These are phyloP conservation scores for Discoglossus pictus DNA, from an alignment of 2,797 vertebrate species.

Conservation along the genomic window DNA sequence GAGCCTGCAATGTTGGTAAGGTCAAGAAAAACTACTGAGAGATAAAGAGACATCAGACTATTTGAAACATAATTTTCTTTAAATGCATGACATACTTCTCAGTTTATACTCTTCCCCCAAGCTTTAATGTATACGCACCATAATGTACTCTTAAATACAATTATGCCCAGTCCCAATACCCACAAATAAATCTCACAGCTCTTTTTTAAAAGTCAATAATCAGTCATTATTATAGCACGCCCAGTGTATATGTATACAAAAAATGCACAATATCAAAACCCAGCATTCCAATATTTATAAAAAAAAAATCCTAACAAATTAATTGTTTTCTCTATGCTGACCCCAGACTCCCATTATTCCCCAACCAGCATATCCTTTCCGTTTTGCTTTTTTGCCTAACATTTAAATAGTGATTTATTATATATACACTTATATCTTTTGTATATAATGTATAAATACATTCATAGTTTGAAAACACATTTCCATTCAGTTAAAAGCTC, in stretches of 20 bases:
- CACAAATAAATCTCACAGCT: no score
- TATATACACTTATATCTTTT: conserved; percentile 8
- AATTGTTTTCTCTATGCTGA: no score
- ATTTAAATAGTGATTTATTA: background rate
- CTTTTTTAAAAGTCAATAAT: no score
- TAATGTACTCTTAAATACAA: background rate
- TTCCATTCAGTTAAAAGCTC: conserved; percentile 11
- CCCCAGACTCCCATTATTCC: accelerated
- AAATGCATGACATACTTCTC: no score
- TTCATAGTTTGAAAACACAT: conserved; percentile 44
- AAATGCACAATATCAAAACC: conserved; percentile 57
- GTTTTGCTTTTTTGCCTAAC: background rate
- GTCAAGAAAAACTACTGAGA: no score
- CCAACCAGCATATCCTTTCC: accelerated
- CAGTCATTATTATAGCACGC: background rate
- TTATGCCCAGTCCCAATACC: no score
- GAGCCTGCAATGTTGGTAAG: no score
- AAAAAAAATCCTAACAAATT: background rate
- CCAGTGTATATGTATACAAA: conserved; percentile 28
- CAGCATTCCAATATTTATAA: conserved; percentile 50
- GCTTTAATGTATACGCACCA: no score
- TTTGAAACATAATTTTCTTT: no score
- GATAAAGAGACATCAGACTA: no score
- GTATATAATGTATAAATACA: conserved; percentile 30
- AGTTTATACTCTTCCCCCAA: no score